Evolutionary conservation across 1,140 invertebrate genomes (phyloP).

Genomic region (Hermetia illucens): DNA sequence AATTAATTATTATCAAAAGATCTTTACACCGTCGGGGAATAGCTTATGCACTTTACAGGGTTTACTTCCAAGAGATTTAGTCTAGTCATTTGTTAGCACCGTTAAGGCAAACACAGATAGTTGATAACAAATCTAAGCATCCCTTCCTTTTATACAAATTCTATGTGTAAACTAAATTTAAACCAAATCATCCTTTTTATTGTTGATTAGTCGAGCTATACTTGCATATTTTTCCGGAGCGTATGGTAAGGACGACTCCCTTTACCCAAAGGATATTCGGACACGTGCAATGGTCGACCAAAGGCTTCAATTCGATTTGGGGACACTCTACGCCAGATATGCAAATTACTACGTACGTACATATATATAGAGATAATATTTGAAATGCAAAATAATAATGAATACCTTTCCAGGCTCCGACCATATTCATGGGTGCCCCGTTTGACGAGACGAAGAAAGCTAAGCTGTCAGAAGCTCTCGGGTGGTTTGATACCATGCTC

Average conservation of each 20-base stretch:
- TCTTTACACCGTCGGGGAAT: too few relatives aligned
- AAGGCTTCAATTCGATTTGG: slow-evolving; percentile 55
- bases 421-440: slow-evolving; percentile 23
- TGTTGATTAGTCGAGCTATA: slow-evolving; percentile 44
- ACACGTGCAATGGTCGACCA: slow-evolving; percentile 54
- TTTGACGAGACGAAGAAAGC: slow-evolving; percentile 33
- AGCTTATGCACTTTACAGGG: too few relatives aligned
- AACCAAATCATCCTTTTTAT: neutral
- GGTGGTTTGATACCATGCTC: slow-evolving; percentile 20
- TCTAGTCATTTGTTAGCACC: too few relatives aligned
- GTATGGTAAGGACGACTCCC: slow-evolving; percentile 45
- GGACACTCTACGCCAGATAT: slow-evolving; percentile 43
- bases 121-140: too few relatives aligned
- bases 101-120: too few relatives aligned
- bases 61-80: too few relatives aligned
- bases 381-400: neutral
- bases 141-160: too few relatives aligned
- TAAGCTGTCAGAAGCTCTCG: slow-evolving; percentile 29
- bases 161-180: neutral
- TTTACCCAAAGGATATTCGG: slow-evolving; percentile 54
- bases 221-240: slow-evolving; percentile 52
- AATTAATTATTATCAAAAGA: too few relatives aligned
- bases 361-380: slow-evolving; percentile 3
- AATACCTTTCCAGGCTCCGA: slow-evolving; percentile 32
- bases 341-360: slow-evolving; percentile 34